Percentiles rank a stretch among this genome's conserved stretches.
These are phyloP conservation scores for Thalassarche chlororhynchos DNA, from an alignment of 2,113 vertebrate species.

Conservation along the genomic window DNA sequence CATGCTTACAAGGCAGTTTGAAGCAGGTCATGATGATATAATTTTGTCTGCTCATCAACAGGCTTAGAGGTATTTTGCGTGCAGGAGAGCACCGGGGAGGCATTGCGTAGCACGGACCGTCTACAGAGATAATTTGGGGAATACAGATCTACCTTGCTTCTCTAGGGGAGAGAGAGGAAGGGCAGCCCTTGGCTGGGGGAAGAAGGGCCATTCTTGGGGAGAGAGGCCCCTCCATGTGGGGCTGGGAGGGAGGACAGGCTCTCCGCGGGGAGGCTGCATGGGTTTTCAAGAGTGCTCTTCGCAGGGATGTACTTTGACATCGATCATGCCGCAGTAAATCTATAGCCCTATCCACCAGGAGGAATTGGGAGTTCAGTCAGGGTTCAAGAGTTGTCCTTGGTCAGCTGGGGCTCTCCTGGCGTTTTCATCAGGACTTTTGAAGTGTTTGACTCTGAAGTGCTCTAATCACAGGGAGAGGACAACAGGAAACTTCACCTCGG, in stretches of 20 bases:
- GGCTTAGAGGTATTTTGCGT: background rate
- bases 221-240: fast-evolving
- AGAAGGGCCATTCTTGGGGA: background rate
- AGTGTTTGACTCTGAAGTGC: background rate
- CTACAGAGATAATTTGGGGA: background rate
- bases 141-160: background rate
- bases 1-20: background rate
- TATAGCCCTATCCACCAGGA: background rate
- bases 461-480: background rate
- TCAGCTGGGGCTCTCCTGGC: background rate
- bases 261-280: fast-evolving
- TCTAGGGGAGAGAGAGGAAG: background rate
- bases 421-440: background rate
- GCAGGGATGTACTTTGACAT: background rate
- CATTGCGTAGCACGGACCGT: fast-evolving
- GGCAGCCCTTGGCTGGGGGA: background rate
- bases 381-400: background rate
- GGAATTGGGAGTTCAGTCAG: background rate
- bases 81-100: background rate
- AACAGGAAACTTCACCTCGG: background rate
- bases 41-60: background rate
- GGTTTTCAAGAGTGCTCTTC: background rate
- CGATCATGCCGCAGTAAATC: fast-evolving
- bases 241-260: too few relatives aligned
- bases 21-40: fast-evolving